Evolutionary conservation across 2,797 vertebrate genomes (phyloP).

Genomic region (Atherinosoma microstoma): DNA sequence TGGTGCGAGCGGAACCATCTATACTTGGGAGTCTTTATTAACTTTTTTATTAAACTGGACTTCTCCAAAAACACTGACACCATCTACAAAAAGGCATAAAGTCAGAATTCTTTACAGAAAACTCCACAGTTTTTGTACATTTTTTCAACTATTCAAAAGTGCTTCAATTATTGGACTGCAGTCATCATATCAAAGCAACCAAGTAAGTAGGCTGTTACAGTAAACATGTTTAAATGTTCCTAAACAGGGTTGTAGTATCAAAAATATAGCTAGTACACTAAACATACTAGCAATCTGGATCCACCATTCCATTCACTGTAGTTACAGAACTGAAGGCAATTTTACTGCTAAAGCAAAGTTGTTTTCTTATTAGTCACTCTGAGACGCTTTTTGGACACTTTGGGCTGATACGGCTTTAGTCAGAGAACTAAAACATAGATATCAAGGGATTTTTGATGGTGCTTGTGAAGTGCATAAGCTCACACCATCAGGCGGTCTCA

Average conservation of each 20-base stretch:
- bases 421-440: constrained; percentile 8
- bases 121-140: background rate
- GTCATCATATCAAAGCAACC: background rate
- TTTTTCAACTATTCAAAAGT: background rate
- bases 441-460: constrained; percentile 48
- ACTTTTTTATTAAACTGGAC: no score
- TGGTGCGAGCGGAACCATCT: background rate
- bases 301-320: background rate
- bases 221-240: constrained; percentile 2
- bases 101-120: no score
- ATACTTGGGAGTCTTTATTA: no score
- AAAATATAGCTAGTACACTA: background rate
- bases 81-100: no score
- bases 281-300: background rate
- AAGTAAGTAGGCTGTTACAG: background rate
- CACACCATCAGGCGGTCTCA: constrained; percentile 65
- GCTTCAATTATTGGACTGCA: background rate
- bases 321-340: background rate
- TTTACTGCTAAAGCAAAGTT: background rate
- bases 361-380: background rate
- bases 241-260: background rate
- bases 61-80: no score
- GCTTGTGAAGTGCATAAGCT: constrained; percentile 55
- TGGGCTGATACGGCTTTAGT: constrained; percentile 24
- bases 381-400: constrained; percentile 17